Evolutionary conservation across 2,888 invertebrate genomes (phyloP).

Genomic region (Melikaiella ostensackeni): DNA sequence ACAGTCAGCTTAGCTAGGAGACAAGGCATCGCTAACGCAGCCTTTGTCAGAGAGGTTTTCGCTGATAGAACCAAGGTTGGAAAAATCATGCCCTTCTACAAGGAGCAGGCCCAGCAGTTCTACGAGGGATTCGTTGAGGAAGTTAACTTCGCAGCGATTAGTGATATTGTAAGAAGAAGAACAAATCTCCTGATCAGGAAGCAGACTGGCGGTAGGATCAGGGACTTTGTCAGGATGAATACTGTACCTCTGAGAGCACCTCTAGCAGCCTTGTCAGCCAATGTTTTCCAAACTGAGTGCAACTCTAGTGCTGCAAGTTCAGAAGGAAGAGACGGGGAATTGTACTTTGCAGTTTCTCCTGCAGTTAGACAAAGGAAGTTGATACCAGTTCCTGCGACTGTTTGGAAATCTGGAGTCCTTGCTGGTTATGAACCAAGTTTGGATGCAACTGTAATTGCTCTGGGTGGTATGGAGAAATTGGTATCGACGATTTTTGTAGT

Average conservation of each 20-base stretch:
- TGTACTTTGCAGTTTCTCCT: slow-evolving; percentile 91
- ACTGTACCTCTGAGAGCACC: slow-evolving; percentile 86
- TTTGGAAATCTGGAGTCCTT: slow-evolving; percentile 86
- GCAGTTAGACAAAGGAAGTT: slow-evolving; percentile 88
- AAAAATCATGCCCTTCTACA: slow-evolving; percentile 90
- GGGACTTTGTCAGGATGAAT: slow-evolving; percentile 87
- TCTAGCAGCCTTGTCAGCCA: slow-evolving; percentile 88
- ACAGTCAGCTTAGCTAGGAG: slow-evolving; percentile 84
- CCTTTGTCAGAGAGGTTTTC: slow-evolving; percentile 89
- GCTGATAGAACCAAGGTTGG: slow-evolving; percentile 88
- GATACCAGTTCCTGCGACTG: slow-evolving; percentile 90
- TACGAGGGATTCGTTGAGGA: slow-evolving; percentile 93
- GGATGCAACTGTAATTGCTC: slow-evolving; percentile 89
- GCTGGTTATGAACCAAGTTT: slow-evolving; percentile 91
- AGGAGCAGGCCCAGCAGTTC: slow-evolving; percentile 91
- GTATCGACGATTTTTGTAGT: slow-evolving; percentile 89
- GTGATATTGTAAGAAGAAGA: slow-evolving; percentile 88
- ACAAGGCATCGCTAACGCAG: slow-evolving; percentile 88
- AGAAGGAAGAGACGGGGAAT: slow-evolving; percentile 89
- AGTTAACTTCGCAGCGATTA: slow-evolving; percentile 89
- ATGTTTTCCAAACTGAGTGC: slow-evolving; percentile 92
- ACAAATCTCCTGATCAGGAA: slow-evolving; percentile 89
- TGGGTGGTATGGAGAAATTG: slow-evolving; percentile 85
- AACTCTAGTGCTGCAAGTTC: slow-evolving; percentile 86
- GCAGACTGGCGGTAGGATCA: slow-evolving; percentile 86